A percentile compares a stretch with the other conserved stretches of the same genome.
Conservation (phyloP, 2,113 vertebrate genomes). For the Calyptommatus sinebrachiatus region DNA sequence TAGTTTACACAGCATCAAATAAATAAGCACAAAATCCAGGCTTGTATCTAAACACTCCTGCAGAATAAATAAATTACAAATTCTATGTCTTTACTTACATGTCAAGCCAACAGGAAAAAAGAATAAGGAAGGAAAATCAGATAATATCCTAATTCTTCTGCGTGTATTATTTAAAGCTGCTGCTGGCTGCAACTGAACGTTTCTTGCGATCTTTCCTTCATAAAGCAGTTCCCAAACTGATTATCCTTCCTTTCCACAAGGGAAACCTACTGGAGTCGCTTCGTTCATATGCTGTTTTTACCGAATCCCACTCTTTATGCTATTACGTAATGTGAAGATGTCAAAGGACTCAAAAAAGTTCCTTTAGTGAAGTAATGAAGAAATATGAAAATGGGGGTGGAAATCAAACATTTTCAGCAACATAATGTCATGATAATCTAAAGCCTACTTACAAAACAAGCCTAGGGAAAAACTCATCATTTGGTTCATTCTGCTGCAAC, state of each 20-base stretch:
- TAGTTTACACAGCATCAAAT: constrained; percentile 26
- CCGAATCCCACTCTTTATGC: constrained; percentile 44
- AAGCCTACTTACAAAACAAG: constrained; percentile 32
- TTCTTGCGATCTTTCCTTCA: constrained; percentile 24
- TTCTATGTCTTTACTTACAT: constrained; percentile 67
- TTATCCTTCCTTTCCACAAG: constrained; percentile 57
- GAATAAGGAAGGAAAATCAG: constrained; percentile 46
- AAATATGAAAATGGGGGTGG: constrained; percentile 35
- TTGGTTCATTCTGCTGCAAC: constrained; percentile 27
- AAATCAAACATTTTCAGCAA: constrained; percentile 34
- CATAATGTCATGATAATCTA: constrained; percentile 43
- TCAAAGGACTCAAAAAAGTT: constrained; percentile 24
- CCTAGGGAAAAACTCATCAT: constrained; percentile 28
- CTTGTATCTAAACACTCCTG: not conserved
- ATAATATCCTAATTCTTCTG: constrained; percentile 50
- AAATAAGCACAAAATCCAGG: constrained; percentile 28
- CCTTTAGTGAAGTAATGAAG: constrained; percentile 38
- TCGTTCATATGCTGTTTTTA: constrained; percentile 33
- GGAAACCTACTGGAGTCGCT: constrained; percentile 60
- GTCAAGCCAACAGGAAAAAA: not conserved
- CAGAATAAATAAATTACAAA: not conserved
- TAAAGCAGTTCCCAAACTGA: constrained; percentile 59
- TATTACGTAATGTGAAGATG: constrained; percentile 35
- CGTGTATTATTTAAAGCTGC: constrained; percentile 37
- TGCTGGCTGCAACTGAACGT: constrained; percentile 46